These are phyloP conservation scores for Ceratina calcarata DNA, from an alignment of 1,140 invertebrate genomes.

Conservation along the genomic window DNA sequence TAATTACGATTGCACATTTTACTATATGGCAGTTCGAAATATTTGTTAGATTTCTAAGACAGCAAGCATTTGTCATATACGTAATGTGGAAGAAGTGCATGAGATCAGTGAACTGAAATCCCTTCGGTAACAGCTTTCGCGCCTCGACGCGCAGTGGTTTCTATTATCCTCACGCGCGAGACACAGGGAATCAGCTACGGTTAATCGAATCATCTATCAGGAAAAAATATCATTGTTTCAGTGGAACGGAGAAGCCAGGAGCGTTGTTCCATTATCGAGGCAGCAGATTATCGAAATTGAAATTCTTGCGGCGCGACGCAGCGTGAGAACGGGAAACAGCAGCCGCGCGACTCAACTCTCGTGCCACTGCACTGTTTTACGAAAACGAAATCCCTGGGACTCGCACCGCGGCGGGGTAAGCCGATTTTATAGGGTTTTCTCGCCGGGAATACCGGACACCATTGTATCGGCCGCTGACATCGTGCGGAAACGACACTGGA, in stretches of 20 bases:
- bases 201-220: conserved; percentile 37
- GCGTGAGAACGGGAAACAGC: conserved; percentile 5
- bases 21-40: too few species aligned
- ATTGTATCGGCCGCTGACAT: conserved; percentile 62
- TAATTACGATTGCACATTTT: too few species aligned
- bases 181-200: not conserved
- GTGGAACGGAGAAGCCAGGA: not conserved
- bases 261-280: conserved; percentile 44
- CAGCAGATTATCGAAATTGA: conserved; percentile 45
- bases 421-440: conserved; percentile 69
- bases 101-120: conserved; percentile 19
- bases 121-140: conserved; percentile 15
- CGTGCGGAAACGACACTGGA: conserved; percentile 46
- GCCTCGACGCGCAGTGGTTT: not conserved
- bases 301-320: conserved; percentile 11
- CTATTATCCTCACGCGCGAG: not conserved
- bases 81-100: not conserved
- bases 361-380: conserved; percentile 54
- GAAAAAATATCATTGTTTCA: conserved; percentile 11
- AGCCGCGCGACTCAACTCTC: not conserved
- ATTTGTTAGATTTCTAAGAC: too few species aligned
- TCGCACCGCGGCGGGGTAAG: conserved; percentile 61
- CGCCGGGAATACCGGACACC: conserved; percentile 45
- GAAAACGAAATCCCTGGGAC: conserved; percentile 47
- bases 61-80: too few species aligned